Base-by-base conservation (phyloP, 1,140 invertebrate genomes). In the Neotoxoptera formosana region DNA sequence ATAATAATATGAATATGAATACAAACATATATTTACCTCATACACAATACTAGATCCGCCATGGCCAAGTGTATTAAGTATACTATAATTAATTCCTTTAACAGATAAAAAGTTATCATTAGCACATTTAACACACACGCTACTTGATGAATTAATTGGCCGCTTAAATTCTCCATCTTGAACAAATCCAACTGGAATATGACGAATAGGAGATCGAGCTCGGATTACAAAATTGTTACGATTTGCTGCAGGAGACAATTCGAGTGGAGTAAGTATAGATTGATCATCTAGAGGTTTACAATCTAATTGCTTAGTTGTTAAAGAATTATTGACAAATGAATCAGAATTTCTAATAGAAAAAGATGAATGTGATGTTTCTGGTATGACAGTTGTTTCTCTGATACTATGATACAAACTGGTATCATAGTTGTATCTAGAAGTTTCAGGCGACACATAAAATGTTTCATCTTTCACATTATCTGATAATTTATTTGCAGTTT, bases 41-140 rank as follows among this genome's bases (percentile, higher is more conserved):
- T 94, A 95, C 2, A 95, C 94, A 93, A 94, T 86, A 93, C 94
- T 94, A 14, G 94, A 95, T 36, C 94, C 94, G 93, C 94, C 94
- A 93, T 93, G 94, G 45, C 94, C 94, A 83, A 95, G 94, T 60
- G 94, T 90, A 86, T 94, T 94, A 3, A 94, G 93, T 36, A 94
- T 94, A 56, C 91, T 94, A 84, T 95, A 95, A 48, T 93, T 60
- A 51, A 93, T 94, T 20, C 93, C 94, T 76, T 94, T 95, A 14
- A 95, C 93, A 51, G 30, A 89, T 34, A 94, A 93, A 76, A 23
- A 81, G n/a, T 91, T 93, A 83, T 92, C 90, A 84, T 93, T 84
- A 14, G 53, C 30, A 48, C 83, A 93, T 76, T 93, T 90, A 48
- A 93, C 47, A 93, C 91, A 93, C 7, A 93, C 76, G 20, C 14